A percentile compares a stretch with the other conserved stretches of the same genome.
These are phyloP conservation scores for Myotis daubentonii DNA, from an alignment of 2,797 vertebrate species.

Conservation along the genomic window DNA sequence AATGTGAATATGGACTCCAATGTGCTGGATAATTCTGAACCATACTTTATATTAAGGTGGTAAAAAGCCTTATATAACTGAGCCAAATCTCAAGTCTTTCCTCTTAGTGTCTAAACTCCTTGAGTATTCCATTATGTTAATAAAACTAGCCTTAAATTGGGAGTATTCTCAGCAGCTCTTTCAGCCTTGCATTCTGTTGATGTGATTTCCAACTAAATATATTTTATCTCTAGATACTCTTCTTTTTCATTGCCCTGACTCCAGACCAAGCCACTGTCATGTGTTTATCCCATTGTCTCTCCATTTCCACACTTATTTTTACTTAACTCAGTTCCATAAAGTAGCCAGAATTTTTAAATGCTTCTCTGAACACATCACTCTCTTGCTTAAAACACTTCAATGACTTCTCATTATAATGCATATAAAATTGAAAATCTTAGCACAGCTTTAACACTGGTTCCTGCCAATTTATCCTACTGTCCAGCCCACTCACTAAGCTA, in stretches of 20 bases:
- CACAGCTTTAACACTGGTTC: background rate
- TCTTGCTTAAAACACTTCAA: background rate
- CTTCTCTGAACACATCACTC: background rate
- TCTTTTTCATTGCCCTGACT: background rate
- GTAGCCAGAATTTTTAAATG: background rate
- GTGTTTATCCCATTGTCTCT: background rate
- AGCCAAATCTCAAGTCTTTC: background rate
- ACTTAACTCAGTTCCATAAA: background rate
- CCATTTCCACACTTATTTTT: background rate
- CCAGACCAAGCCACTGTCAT: background rate
- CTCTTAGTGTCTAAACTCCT: background rate
- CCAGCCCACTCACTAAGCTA: background rate
- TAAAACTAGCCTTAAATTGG: background rate
- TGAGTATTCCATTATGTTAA: background rate
- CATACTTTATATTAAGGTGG: background rate
- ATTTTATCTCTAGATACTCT: background rate
- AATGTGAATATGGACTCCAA: conserved; percentile 11
- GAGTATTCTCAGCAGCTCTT: background rate
- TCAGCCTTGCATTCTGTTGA: background rate
- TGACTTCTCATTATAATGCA: background rate
- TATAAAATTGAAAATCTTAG: background rate
- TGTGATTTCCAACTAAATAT: background rate
- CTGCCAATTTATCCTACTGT: background rate
- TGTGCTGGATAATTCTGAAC: conserved; percentile 27
- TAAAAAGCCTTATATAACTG: background rate